Evolutionary conservation across 53 echinoderm and acorn worm species (phyloP).

Genomic region (Luidia sarsii): DNA sequence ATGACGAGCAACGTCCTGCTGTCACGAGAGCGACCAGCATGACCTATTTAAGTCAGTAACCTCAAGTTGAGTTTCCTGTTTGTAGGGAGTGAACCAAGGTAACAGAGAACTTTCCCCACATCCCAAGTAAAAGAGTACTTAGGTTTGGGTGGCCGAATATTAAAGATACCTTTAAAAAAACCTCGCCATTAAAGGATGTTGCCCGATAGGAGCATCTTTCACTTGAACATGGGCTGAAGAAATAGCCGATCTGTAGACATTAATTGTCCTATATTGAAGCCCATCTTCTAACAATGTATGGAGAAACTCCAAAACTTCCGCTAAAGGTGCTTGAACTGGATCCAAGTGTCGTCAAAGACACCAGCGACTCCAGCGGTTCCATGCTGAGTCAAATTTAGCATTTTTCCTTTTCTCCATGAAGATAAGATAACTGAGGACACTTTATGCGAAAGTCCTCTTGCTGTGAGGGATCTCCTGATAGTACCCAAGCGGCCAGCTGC

Average conservation of each 20-base stretch:
- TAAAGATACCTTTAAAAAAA: too few species aligned
- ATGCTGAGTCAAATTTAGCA: not conserved
- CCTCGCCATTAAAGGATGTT: too few species aligned
- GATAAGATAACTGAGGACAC: not conserved
- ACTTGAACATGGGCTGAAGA: constrained; percentile 25
- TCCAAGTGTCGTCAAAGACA: constrained; percentile 23
- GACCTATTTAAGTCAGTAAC: constrained; percentile 6
- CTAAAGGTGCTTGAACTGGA: constrained; percentile 17
- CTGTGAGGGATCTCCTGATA: too few species aligned
- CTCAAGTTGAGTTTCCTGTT: too few species aligned
- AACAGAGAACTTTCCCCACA: constrained; percentile 1
- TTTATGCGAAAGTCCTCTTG: too few species aligned
- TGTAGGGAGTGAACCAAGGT: too few species aligned
- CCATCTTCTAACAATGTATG: constrained; percentile 11
- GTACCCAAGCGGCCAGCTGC: not conserved
- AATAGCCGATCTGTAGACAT: constrained; percentile 28
- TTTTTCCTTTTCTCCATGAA: constrained; percentile 7
- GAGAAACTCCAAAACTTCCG: constrained; percentile 36
- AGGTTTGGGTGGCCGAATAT: too few species aligned
- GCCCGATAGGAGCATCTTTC: not conserved
- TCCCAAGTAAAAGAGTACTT: too few species aligned
- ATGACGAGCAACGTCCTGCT: not conserved
- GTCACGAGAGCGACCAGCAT: constrained; percentile 28
- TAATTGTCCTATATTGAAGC: constrained; percentile 20
- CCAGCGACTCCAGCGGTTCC: constrained; percentile 2